Base-by-base conservation (phyloP, 2,888 invertebrate species). In the Parnassius smintheus region DNA sequence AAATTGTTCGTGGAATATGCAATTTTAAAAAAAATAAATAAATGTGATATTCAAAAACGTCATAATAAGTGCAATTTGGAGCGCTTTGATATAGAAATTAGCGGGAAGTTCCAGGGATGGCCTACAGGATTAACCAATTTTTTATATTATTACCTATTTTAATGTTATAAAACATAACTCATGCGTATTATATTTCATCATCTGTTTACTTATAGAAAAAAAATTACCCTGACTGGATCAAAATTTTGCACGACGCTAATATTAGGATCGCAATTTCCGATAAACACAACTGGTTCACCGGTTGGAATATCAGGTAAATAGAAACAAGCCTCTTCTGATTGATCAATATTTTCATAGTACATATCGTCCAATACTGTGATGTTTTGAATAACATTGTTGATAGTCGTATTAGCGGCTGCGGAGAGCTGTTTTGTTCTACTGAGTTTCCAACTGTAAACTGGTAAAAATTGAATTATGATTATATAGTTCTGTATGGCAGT, bases 391-490 rank as follows among this genome's bases (percentile, higher is more conserved):
- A 69, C 73, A 2, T 48, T 75, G 59, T 77, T 74, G 42, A 89
- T 88, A 0, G 77, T 70, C 2, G 61, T 55, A 8, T 50, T 67
- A 0, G 78, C 76, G 12, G 65, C 62, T 51, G 61, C 0, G 0
- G 81, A 72, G 1, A 86, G 68, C 42, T 72, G 56, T 49, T 66
- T 76, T 0, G 69, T 75, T 68, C 84, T 80, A 64, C 91, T 87
- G 0, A 91, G 77, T 62, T 89, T 88, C 90, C 88, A 91, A 64
- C 86, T 86, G 76, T 80, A 87, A 9, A 91, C 91, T 91, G 68
- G 13, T 9, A 70, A 50, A 41, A n/a, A 42, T 50, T 12, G 8
- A 22, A 22, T 52, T 9, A 52, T n/a, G 55, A 48, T 8, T n/a
- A 12, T 45, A 53, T 11, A 11, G 11, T 44, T 44, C 44, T 11